Percentiles rank a stretch among this genome's conserved stretches.
Conservation (phyloP, 2,888 invertebrate species). For the Nomada fabriciana region DNA sequence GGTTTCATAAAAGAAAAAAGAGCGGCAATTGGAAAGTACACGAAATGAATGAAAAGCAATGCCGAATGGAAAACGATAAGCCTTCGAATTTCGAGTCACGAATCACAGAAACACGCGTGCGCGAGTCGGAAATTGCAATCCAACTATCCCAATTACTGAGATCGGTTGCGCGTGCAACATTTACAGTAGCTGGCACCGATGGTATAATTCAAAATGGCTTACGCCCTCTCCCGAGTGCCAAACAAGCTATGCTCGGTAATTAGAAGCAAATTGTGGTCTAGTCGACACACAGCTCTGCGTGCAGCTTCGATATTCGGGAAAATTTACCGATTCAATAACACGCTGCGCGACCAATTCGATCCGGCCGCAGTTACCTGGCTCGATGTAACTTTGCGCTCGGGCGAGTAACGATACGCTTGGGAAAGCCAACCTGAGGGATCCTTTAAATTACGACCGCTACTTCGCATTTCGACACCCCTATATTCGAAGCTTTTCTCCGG, state of each 20-base stretch:
- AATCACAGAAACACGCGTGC: constrained; percentile 20
- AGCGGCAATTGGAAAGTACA: too few relatives aligned
- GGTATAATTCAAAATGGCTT: constrained; percentile 40
- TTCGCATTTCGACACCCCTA: not conserved
- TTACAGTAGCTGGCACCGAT: constrained; percentile 24
- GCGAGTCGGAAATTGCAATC: constrained; percentile 33
- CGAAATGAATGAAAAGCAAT: not conserved
- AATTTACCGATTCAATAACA: constrained; percentile 50
- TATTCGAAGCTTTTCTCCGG: not conserved
- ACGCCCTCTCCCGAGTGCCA: not conserved
- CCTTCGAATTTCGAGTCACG: constrained; percentile 3
- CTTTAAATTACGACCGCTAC: constrained; percentile 6
- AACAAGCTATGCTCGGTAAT: constrained; percentile 33
- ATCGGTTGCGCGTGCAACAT: constrained; percentile 38
- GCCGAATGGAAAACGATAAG: not conserved
- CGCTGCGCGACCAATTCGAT: constrained; percentile 7
- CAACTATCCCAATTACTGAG: constrained; percentile 37
- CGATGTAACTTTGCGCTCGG: not conserved
- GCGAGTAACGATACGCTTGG: constrained; percentile 13
- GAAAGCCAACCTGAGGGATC: not conserved
- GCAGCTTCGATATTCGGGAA: constrained; percentile 20
- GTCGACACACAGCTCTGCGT: not conserved
- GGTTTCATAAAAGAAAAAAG: too few relatives aligned
- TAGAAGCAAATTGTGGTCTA: constrained; percentile 30
- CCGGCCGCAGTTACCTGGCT: not conserved